Conservation (phyloP, 2,888 invertebrate genomes). For the Phaonia tiefii region DNA sequence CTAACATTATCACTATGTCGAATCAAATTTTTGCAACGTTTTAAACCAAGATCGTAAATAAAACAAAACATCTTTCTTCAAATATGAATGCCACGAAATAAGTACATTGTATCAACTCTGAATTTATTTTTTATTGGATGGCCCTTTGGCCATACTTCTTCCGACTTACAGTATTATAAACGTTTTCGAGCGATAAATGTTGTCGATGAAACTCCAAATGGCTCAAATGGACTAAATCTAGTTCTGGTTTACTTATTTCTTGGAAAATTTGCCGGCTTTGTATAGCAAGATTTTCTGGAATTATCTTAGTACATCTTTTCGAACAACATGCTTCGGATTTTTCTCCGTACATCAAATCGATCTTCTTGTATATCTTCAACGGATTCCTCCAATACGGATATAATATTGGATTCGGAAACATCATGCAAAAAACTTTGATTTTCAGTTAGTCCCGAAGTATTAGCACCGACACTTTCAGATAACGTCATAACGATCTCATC, state of each 20-base stretch:
- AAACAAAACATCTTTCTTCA: conserved; percentile 13
- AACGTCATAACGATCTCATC: conserved; percentile 16
- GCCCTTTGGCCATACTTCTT: too few relatives aligned
- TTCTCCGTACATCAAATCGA: conserved; percentile 35
- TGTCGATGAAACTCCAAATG: conserved; percentile 29
- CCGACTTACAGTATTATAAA: conserved; percentile 4
- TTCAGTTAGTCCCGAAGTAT: conserved; percentile 37
- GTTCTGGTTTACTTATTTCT: conserved; percentile 25
- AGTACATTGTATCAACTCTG: too few relatives aligned
- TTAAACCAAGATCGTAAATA: conserved; percentile 28
- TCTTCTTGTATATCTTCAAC: too few relatives aligned
- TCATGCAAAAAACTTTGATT: conserved; percentile 32
- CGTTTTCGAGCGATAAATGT: conserved; percentile 25
- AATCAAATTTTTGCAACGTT: conserved; percentile 21
- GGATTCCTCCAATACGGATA: conserved; percentile 20
- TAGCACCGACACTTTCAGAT: conserved; percentile 34
- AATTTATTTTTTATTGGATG: conserved; percentile 8
- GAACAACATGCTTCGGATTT: conserved; percentile 2
- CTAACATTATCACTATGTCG: too few relatives aligned
- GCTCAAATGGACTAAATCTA: conserved; percentile 26
- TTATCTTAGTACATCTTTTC: conserved; percentile 13
- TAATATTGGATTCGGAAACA: conserved; percentile 30
- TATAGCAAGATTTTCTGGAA: conserved; percentile 8
- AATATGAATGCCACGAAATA: conserved; percentile 23
- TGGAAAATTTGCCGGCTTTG: conserved; percentile 10